phyloP scores from a whole-genome alignment of 1,140 invertebrate genomes.

The Zaprionus inermis region DNA sequence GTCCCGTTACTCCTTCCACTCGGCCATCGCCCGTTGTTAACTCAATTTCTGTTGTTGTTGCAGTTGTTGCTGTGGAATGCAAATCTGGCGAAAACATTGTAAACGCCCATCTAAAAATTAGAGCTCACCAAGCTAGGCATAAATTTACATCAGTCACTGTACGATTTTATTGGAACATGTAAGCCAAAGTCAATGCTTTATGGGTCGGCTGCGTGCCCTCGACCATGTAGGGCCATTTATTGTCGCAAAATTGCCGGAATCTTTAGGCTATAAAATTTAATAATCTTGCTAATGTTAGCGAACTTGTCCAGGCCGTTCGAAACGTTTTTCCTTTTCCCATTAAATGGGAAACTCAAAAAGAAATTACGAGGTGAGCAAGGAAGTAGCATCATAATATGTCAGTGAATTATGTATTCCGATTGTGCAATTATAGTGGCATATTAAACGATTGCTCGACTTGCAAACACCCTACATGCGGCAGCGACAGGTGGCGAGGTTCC shows the following conservation, averaged over 20 bases:
- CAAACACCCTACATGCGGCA: not conserved
- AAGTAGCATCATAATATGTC: not conserved
- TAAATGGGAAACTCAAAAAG: not conserved
- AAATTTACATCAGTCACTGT: conserved; percentile 76
- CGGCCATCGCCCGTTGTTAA: conserved; percentile 23
- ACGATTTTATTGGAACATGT: conserved; percentile 59
- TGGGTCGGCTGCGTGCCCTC: conserved; percentile 44
- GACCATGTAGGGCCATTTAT: conserved; percentile 57
- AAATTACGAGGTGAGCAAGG: conserved; percentile 1
- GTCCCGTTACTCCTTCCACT: not conserved
- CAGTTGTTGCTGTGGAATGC: conserved; percentile 48
- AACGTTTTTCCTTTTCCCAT: not conserved
- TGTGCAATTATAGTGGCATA: not conserved
- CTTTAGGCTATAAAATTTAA: conserved; percentile 77
- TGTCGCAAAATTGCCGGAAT: conserved; percentile 71
- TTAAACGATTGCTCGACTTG: not conserved
- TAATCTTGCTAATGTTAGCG: conserved; percentile 61
- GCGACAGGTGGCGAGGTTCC: no score
- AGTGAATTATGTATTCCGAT: not conserved
- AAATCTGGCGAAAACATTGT: conserved; percentile 70
- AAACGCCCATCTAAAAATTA: conserved; percentile 73
- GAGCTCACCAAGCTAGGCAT: conserved; percentile 56
- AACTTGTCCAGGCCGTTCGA: not conserved
- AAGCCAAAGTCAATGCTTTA: conserved; percentile 68
- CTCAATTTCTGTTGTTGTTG: conserved; percentile 37